Evolutionary conservation across 2,797 vertebrate species (phyloP).

Genomic region (Eulemur rubriventer): DNA sequence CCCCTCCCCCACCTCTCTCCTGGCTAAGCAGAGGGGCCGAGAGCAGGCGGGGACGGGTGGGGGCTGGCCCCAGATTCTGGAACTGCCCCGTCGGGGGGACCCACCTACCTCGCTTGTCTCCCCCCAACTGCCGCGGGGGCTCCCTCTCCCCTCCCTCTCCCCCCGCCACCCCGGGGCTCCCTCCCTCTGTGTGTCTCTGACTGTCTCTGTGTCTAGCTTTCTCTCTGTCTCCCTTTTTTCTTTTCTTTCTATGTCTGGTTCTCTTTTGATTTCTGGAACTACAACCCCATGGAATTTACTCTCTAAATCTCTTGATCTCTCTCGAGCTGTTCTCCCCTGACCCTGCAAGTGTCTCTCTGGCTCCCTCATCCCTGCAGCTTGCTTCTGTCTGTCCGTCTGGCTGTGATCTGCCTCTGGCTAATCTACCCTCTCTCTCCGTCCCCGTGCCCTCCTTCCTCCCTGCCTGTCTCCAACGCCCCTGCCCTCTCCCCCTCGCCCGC

Average conservation of each 20-base stretch:
- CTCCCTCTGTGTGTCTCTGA: rapidly evolving
- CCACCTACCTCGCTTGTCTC: background rate
- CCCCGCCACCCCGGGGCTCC: rapidly evolving
- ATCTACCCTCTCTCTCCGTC: background rate
- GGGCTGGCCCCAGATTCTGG: background rate
- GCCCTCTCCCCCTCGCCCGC: rapidly evolving
- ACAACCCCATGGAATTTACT: rapidly evolving
- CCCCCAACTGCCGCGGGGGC: background rate
- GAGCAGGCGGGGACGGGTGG: too few relatives aligned
- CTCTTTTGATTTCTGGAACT: background rate
- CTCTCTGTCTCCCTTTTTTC: background rate
- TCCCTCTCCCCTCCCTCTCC: too few relatives aligned
- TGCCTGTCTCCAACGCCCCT: background rate
- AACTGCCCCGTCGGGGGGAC: background rate
- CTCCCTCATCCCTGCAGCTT: background rate
- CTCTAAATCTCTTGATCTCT: background rate
- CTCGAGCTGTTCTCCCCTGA: background rate
- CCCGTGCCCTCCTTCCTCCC: background rate
- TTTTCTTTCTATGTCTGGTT: background rate
- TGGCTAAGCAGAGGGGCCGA: background rate
- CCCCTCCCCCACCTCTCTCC: rapidly evolving
- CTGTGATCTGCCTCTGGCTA: background rate
- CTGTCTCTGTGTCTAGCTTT: background rate
- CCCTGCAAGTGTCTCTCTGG: rapidly evolving
- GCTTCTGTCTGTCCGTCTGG: background rate